These are phyloP conservation scores for Ursus arctos DNA, from an alignment of 2,113 vertebrate genomes.

Conservation along the genomic window DNA sequence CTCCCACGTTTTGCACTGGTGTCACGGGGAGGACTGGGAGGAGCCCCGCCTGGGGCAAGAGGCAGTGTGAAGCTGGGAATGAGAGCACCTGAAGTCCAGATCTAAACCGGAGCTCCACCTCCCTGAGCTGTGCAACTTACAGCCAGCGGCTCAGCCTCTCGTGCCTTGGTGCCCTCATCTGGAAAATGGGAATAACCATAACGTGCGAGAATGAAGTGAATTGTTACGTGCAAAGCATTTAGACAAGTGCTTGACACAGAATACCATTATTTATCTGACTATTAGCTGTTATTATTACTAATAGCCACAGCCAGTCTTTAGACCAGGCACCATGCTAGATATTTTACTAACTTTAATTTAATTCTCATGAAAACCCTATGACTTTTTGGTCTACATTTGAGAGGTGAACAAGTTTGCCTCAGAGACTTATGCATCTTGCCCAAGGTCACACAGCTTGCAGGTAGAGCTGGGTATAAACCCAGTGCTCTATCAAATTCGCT, in stretches of 20 bases:
- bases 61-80: not conserved
- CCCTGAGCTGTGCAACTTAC: not conserved
- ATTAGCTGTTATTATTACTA: not conserved
- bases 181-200: not conserved
- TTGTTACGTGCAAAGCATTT: not conserved
- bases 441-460: not conserved
- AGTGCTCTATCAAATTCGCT: not conserved
- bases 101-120: not conserved
- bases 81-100: accelerated
- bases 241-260: not conserved
- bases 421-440: not conserved
- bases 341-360: not conserved
- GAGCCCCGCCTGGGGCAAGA: accelerated
- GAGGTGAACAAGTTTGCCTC: slow-evolving; percentile 6
- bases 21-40: not conserved
- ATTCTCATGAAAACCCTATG: not conserved
- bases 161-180: not conserved
- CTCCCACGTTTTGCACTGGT: not conserved
- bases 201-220: not conserved
- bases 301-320: not conserved
- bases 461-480: not conserved
- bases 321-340: not conserved
- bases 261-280: not conserved
- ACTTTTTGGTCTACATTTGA: not conserved
- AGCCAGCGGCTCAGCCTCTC: not conserved